These are phyloP conservation scores for Drosophila falleni DNA, from an alignment of 2,888 invertebrate genomes.

Conservation along the genomic window DNA sequence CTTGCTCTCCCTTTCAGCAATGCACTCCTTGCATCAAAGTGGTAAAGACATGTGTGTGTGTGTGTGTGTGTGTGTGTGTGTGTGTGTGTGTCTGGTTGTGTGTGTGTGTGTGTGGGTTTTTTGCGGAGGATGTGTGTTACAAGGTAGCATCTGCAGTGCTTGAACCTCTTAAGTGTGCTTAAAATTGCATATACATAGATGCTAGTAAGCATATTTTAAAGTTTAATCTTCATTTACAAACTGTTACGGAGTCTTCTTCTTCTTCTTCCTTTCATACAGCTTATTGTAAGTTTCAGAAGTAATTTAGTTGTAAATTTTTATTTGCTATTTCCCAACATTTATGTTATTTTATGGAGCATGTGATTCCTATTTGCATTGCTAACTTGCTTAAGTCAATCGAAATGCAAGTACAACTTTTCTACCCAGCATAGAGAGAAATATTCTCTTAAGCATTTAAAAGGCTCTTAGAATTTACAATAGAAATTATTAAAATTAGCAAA, in stretches of 20 bases:
- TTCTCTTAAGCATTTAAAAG: neutral
- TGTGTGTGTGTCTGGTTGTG: neutral
- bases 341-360: neutral
- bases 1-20: constrained; percentile 1
- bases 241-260: neutral
- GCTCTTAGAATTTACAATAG: too few species aligned
- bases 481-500: neutral
- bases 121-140: constrained; percentile 4
- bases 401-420: neutral
- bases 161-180: constrained; percentile 27
- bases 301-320: constrained; percentile 3
- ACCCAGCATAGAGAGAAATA: neutral
- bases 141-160: constrained; percentile 26
- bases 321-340: neutral
- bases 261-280: neutral
- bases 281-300: neutral
- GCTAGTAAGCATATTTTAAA: constrained; percentile 20
- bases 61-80: neutral
- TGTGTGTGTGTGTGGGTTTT: neutral
- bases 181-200: constrained; percentile 29
- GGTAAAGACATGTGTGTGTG: neutral
- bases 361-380: constrained; percentile 8
- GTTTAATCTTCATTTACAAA: constrained; percentile 33
- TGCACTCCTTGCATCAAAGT: constrained; percentile 2
- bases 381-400: constrained; percentile 10